Base-by-base conservation (phyloP, 35 echinoderm and acorn worm genomes). In the Strongylocentrotus purpuratus region DNA sequence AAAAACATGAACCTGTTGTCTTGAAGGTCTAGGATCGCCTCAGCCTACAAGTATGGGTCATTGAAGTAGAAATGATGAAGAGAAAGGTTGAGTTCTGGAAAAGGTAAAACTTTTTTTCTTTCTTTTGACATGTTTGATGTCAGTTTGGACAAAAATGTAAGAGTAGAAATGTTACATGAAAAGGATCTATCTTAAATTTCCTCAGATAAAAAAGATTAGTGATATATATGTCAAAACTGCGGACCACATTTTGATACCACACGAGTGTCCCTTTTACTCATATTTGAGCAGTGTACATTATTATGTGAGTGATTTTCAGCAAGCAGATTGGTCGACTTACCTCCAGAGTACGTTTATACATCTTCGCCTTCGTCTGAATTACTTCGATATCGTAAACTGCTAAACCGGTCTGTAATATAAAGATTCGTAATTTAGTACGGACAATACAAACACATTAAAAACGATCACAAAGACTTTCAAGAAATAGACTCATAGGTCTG, bases 1-100 rank as follows among this genome's bases (percentile, higher is more conserved):
- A 89, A 17, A 18, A 89, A 89, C 87, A 89, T 33, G 87, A 89
- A 89, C 87, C 33, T 89, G 87, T 41, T 89, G 33, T 89, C 87
- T 33, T 89, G 87, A 18, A 89, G 9, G 45, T 41, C 87, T 32
- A 89, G 45, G 87, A 89, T 41, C 4, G 32, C 33, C 25, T 89
- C 15, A 25, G 33, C 87, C 87, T 89, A 89, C 14, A 86, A 13
- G 33, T 8, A 15, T 15, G 11, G 15, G 10, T 11, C 1, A 15
- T 0, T 15, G 15, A 55, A 14, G 9, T 55, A 10, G 20, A 78
- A 28, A 0, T 3, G 65, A 78, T 7, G 25, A 28, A 78, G 65
- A 78, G 65, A 78, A 15, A 55, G 50, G 50, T 55, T 13, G 50
- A 55, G 50, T 55, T 78, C 5, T 78, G 28, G 65, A 8, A 78